phyloP scores from a whole-genome alignment of 2,113 vertebrate species.

The Bufo gargarizans region DNA sequence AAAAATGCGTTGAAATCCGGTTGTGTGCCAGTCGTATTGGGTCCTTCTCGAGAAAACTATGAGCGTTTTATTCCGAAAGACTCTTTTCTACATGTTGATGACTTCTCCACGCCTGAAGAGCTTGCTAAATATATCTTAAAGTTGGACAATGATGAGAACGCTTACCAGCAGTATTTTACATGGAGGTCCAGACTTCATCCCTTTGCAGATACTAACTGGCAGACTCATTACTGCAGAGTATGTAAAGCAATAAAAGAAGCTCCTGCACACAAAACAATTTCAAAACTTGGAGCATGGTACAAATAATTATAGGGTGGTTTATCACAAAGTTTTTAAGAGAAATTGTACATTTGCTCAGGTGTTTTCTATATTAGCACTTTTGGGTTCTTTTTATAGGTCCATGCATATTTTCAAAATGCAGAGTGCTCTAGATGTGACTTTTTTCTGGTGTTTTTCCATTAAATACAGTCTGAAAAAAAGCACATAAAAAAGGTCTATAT shows the following conservation, averaged over 20 bases:
- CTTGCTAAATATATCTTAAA: slow-evolving; percentile 66
- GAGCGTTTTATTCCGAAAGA: slow-evolving; percentile 69
- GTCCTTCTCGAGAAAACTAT: slow-evolving; percentile 70
- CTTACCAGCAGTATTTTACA: slow-evolving; percentile 69
- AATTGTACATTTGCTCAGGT: too few species aligned
- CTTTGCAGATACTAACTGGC: neutral
- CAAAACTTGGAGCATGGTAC: slow-evolving; percentile 10
- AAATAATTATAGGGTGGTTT: neutral
- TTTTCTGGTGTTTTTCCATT: too few species aligned
- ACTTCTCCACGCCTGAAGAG: slow-evolving; percentile 68
- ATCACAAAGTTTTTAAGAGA: too few species aligned
- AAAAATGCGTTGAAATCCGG: slow-evolving; percentile 69
- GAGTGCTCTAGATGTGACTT: too few species aligned
- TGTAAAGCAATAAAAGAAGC: slow-evolving; percentile 19
- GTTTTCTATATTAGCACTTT: too few species aligned
- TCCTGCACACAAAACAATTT: neutral
- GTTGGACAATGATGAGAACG: slow-evolving; percentile 61
- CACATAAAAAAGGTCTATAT: too few species aligned
- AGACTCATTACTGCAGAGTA: neutral
- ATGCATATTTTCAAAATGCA: too few species aligned
- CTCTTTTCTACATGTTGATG: slow-evolving; percentile 78
- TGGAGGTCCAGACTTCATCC: slow-evolving; percentile 66
- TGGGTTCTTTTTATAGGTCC: too few species aligned
- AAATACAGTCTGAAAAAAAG: too few species aligned
- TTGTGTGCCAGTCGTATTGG: slow-evolving; percentile 71